Evolutionary conservation across 2,888 invertebrate species (phyloP).

Genomic region (Thelaira solivaga): DNA sequence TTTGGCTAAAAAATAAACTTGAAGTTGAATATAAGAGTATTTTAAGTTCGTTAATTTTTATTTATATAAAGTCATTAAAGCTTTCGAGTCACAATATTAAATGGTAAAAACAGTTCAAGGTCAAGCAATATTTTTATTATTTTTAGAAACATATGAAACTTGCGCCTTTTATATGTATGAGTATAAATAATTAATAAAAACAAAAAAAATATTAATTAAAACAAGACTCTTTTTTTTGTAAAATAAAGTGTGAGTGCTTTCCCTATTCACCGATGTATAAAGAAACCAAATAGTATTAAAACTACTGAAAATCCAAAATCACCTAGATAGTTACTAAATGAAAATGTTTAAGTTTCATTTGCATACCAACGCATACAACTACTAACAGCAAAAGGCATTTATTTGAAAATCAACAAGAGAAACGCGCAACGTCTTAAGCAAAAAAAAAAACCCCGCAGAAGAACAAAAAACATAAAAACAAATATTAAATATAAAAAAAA

Average conservation of each 20-base stretch:
- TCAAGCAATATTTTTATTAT: neutral
- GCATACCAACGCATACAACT: constrained; percentile 8
- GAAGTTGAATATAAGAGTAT: too few species aligned
- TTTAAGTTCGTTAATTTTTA: too few species aligned
- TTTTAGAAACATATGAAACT: constrained; percentile 26
- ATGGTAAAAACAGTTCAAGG: too few species aligned
- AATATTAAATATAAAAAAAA: too few species aligned
- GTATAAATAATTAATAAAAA: constrained; percentile 17
- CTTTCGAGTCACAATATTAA: too few species aligned
- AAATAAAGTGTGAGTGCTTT: neutral
- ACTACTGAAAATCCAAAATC: constrained; percentile 8
- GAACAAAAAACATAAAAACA: constrained; percentile 8
- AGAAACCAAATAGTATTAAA: neutral
- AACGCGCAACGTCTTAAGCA: constrained; percentile 41
- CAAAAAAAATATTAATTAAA: neutral
- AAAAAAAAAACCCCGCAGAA: neutral
- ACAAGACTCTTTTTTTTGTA: neutral
- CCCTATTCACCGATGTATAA: constrained; percentile 14
- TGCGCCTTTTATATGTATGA: too few species aligned
- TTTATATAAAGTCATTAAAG: too few species aligned
- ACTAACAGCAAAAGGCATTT: constrained; percentile 38
- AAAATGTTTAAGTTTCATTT: constrained; percentile 43
- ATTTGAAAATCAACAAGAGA: constrained; percentile 18
- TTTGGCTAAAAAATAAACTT: too few species aligned
- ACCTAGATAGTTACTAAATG: constrained; percentile 39